Evolutionary conservation across 2,113 vertebrate species (phyloP), one percentile per base, ranked within the genome.

Genomic region (Gadus chalcogrammus): DNA sequence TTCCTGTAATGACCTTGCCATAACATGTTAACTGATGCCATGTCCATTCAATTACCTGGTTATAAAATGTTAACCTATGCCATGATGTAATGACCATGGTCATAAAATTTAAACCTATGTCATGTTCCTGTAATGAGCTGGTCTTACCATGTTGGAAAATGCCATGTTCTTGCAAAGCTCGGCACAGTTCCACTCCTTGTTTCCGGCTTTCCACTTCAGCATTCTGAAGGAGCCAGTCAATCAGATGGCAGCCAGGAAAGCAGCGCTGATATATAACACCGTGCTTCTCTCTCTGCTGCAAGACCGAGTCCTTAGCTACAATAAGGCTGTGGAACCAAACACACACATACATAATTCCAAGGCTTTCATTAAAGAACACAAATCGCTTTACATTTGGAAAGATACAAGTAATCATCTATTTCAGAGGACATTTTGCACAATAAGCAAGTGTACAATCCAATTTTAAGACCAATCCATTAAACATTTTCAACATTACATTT

Each of bases 221-320:
- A 8, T 94, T 93, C 78, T 93, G 91, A 15, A 95, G 48, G 1
- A 96, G 89, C 93, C 94, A 95, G 85, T 95, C 93, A 0, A 95
- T 85, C 71, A 95, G 77, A 78, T 94, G 90, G 2, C 87, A 93
- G 71, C 93, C 94, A 48, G 91, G 88, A 70, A 95, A 94, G 15
- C 91, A 88, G 68, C 92, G 90, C 79, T 92, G 90, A 78, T 94
- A 94, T 27, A 88, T 84, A 79, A 94, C 80, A 0, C 90, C 87
- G 13, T 92, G 93, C 82, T 95, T 92, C 83, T 94, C 92, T 73
- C 91, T 87, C 12, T 89, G 81, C 83, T 94, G 92, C 80, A 95
- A 82, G 27, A 96, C 90, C 0, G 93, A 90, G 69, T 89, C 86
- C 42, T 93, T 93, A 59, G 88, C 75, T 9, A 77, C 84, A 31